phyloP scores from a whole-genome alignment of 2,888 invertebrate genomes.

The Nomada ruficornis region DNA sequence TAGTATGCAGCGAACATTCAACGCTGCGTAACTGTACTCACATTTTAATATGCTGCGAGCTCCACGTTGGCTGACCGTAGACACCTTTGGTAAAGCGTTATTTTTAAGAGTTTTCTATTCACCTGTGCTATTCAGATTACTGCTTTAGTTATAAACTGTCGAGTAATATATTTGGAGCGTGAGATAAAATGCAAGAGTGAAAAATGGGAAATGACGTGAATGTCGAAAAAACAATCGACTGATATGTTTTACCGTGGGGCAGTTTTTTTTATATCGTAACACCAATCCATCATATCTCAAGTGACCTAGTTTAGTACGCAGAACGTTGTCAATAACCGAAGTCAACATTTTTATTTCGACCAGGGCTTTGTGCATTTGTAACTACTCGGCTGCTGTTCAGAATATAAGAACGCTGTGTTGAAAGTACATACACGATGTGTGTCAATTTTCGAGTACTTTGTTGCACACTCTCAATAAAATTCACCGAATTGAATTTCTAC shows the following conservation, averaged over 20 bases:
- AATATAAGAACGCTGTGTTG: not conserved
- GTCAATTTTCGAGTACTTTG: not conserved
- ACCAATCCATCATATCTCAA: slow-evolving; percentile 20
- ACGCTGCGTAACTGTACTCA: no score
- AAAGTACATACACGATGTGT: not conserved
- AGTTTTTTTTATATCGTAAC: slow-evolving; percentile 10
- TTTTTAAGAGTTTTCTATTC: no score
- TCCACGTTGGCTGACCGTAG: no score
- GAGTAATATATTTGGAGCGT: not conserved
- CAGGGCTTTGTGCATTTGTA: not conserved
- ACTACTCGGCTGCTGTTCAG: not conserved
- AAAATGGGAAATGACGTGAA: not conserved
- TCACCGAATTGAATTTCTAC: no score
- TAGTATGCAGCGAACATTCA: no score
- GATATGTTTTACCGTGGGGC: slow-evolving; percentile 17
- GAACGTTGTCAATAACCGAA: slow-evolving; percentile 8
- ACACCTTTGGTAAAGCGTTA: no score
- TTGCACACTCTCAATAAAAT: no score
- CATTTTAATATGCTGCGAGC: no score
- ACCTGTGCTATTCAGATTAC: no score
- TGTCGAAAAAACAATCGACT: not conserved
- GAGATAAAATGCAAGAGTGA: not conserved
- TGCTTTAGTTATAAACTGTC: not conserved
- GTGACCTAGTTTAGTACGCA: slow-evolving; percentile 22
- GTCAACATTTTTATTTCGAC: slow-evolving; percentile 9